phyloP scores from a whole-genome alignment of 2,113 vertebrate species.

The Oncorhynchus gorbuscha region DNA sequence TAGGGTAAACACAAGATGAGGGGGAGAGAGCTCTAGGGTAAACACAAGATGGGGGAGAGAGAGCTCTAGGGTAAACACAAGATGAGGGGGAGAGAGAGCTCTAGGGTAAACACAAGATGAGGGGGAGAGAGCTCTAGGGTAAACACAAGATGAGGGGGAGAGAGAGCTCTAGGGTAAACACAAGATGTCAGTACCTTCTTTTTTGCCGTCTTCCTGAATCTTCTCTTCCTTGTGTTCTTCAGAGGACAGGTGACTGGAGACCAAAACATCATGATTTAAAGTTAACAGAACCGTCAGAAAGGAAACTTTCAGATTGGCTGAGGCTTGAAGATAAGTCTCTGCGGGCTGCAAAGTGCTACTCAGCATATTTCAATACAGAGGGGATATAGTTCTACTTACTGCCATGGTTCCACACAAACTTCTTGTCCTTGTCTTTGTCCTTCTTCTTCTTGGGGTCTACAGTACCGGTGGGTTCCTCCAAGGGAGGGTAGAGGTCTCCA shows the following conservation, averaged over 20 bases:
- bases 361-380: not conserved
- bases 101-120: not conserved
- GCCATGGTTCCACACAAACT: constrained; percentile 97
- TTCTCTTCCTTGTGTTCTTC: constrained; percentile 95
- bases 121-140: too few species aligned
- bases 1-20: constrained; percentile 28
- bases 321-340: constrained; percentile 20
- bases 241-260: constrained; percentile 88
- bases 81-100: too few species aligned
- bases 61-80: constrained; percentile 17
- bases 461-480: constrained; percentile 88
- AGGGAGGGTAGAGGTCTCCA: constrained; percentile 93
- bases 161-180: constrained; percentile 18
- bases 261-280: constrained; percentile 38
- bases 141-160: not conserved
- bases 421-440: constrained; percentile 95
- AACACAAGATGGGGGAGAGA: constrained; percentile 25
- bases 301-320: constrained; percentile 9
- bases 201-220: constrained; percentile 89
- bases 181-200: constrained; percentile 69
- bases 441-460: constrained; percentile 92
- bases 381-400: constrained; percentile 75
- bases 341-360: constrained; percentile 18
- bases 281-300: constrained; percentile 19
- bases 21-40: constrained; percentile 11